Evolutionary conservation across 2,113 vertebrate genomes (phyloP), one percentile per base, ranked within the genome.

Genomic region (Sinocyclocheilus anophthalmus): DNA sequence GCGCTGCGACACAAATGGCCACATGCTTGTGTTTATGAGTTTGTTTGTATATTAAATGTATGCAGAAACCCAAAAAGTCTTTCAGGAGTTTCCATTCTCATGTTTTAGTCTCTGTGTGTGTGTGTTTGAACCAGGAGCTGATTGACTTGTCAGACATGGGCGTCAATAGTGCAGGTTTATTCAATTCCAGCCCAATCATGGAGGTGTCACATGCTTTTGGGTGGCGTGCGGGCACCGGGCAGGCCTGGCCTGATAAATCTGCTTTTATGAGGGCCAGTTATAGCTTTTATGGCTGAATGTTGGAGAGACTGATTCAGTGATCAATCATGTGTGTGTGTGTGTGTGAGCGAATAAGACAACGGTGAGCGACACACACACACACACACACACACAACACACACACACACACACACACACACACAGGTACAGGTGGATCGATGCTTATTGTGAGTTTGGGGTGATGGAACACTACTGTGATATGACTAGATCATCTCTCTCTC

Each of bases 141-240:
- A 90, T 88, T 87, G 87, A 88, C 89, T 90, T 86, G 87, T 88
- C 87, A 88, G 82, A 88, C 87, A 86, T 45, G 55, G 45, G 53
- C 80, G 82, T 88, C 87, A 72, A 88, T 90, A 90, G 84, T 72
- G 72, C 87, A 87, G 85, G 87, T 88, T 88, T 86, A 82, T 83
- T 88, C 85, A 88, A 85, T 90, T 90, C 78, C 84, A 90, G 89
- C 84, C 89, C 89, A 90, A 88, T 90, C 87, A 88, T 77, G 76
- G 65, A 86, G 87, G 81, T 90, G 89, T 90, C 89, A 88, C 65
- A 69, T 75, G 59, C 81, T 88, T 88, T 90, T 90, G 87, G 89
- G 87, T 83, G 20, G 72, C 72, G 30, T 80, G 76, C 65, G 78
- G 79, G 83, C 86, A 83, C 65, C 59, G 61, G 73, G 53, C 55